Percentiles rank a stretch among this genome's conserved stretches.
These are phyloP conservation scores for Sogatella furcifera DNA, from an alignment of 1,140 invertebrate species.

Conservation along the genomic window DNA sequence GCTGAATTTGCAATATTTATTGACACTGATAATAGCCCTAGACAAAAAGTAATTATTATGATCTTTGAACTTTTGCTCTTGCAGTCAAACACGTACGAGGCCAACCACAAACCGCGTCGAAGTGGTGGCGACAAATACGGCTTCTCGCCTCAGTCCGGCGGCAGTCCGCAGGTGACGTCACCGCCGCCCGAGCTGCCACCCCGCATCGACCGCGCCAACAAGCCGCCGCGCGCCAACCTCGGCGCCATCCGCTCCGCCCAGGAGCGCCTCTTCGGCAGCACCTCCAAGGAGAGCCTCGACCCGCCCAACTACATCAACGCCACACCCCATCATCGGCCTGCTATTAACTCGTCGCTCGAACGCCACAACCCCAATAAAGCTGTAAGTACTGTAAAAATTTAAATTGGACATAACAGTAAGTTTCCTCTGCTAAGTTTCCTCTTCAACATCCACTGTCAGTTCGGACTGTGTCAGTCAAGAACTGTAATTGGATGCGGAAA, in stretches of 20 bases:
- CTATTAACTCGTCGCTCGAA: slow-evolving; percentile 42
- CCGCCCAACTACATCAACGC: slow-evolving; percentile 45
- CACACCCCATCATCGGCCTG: slow-evolving; percentile 35
- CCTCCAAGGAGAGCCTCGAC: slow-evolving; percentile 26
- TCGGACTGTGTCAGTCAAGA: no score
- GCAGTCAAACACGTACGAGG: slow-evolving; percentile 23
- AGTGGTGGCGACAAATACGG: slow-evolving; percentile 38
- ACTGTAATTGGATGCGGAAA: no score
- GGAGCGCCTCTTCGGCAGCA: slow-evolving; percentile 45
- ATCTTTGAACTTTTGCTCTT: slow-evolving; percentile 13
- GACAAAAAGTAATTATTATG: no score
- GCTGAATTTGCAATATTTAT: no score
- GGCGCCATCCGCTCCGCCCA: slow-evolving; percentile 37
- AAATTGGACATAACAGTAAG: no score
- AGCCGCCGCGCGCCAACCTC: slow-evolving; percentile 41
- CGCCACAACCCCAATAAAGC: slow-evolving; percentile 42
- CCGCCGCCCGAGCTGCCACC: slow-evolving; percentile 69
- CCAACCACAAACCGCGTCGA: slow-evolving; percentile 21
- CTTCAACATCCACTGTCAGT: no score
- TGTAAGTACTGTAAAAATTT: no score
- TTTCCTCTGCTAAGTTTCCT: no score
- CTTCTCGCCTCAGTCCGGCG: slow-evolving; percentile 36
- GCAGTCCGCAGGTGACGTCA: slow-evolving; percentile 7
- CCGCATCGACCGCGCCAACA: slow-evolving; percentile 63
- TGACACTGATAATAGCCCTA: no score